phyloP scores from a whole-genome alignment of 1,140 invertebrate genomes.

The Leptonema lineaticorne region DNA sequence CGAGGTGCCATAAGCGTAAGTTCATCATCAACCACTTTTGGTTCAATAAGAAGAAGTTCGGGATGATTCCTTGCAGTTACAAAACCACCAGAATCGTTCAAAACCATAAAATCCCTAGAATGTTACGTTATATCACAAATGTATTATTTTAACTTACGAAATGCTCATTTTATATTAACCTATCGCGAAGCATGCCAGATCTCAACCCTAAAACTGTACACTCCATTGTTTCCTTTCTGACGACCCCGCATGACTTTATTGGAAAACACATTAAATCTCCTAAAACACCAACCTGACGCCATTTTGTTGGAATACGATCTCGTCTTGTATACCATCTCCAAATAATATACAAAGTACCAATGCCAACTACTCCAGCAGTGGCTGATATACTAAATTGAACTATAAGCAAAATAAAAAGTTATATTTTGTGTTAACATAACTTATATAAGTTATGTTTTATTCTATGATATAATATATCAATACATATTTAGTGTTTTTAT shows the following conservation, averaged over 20 bases:
- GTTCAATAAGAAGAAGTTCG: constrained; percentile 28
- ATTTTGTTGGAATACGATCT: constrained; percentile 33
- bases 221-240: constrained; percentile 35
- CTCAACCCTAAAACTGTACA: constrained; percentile 33
- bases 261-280: constrained; percentile 39
- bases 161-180: constrained; percentile 7
- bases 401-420: background rate
- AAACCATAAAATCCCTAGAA: constrained; percentile 32
- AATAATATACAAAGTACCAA: constrained; percentile 17
- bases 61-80: constrained; percentile 31
- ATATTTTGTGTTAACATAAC: background rate
- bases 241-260: constrained; percentile 36
- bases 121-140: background rate
- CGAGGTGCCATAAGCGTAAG: constrained; percentile 28
- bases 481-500: no score
- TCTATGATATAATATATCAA: no score
- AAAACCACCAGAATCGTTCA: constrained; percentile 20
- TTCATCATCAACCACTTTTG: constrained; percentile 18
- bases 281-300: constrained; percentile 33
- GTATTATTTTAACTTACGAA: background rate
- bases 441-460: no score
- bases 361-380: constrained; percentile 9
- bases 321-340: constrained; percentile 35
- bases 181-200: constrained; percentile 27
- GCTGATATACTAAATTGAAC: background rate